Percentiles rank a stretch among this genome's conserved stretches.
These are phyloP conservation scores for Babylonia areolata DNA, from an alignment of 1,140 invertebrate species.

Conservation along the genomic window DNA sequence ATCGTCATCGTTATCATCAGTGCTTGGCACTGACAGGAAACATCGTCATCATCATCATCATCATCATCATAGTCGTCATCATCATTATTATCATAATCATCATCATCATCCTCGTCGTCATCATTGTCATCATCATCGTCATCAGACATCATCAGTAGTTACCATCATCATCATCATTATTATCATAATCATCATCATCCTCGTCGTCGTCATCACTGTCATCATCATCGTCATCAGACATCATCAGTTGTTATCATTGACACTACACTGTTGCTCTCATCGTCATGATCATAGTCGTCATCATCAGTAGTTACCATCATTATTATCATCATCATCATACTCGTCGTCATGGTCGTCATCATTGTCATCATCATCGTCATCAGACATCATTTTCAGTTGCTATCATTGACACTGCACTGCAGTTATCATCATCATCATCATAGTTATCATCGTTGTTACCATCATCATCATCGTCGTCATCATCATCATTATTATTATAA, in stretches of 20 bases:
- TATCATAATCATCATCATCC: not conserved
- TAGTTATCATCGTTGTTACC: not conserved
- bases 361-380: not conserved
- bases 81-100: conserved; percentile 32
- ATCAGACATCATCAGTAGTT: not conserved
- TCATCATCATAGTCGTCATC: not conserved
- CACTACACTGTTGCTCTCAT: not conserved
- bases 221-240: conserved; percentile 12
- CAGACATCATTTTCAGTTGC: too few species aligned
- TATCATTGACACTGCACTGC: too few species aligned
- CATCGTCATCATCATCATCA: too few species aligned
- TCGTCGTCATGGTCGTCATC: too few species aligned
- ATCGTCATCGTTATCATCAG: too few species aligned
- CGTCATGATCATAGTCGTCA: not conserved
- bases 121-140: conserved; percentile 23
- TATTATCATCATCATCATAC: not conserved
- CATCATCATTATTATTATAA: too few species aligned
- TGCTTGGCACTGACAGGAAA: too few species aligned
- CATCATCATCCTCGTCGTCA: conserved; percentile 33
- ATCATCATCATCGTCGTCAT: not conserved
- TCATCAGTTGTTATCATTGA: not conserved
- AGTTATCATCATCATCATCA: not conserved
- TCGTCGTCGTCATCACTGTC: conserved; percentile 21
- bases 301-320: conserved; percentile 24
- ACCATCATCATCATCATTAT: not conserved